Percentiles rank a stretch among this genome's conserved stretches.
phyloP scores from a whole-genome alignment of 2,888 invertebrate species.

The Choreutis nemorana region DNA sequence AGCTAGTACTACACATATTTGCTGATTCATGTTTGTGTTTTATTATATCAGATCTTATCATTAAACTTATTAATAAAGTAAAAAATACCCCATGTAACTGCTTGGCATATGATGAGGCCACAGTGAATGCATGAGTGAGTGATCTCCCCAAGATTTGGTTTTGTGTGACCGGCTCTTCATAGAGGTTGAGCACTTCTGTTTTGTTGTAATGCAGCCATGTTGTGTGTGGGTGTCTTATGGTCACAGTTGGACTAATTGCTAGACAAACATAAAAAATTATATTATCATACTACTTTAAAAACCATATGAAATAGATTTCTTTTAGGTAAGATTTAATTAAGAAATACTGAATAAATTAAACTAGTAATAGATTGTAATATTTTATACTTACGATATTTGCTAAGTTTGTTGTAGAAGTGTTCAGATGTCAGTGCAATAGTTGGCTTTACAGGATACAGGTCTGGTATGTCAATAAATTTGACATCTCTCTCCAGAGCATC shows the following conservation, averaged over 20 bases:
- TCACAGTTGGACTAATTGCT: constrained; percentile 58
- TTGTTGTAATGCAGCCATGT: constrained; percentile 75
- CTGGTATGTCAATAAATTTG: constrained; percentile 67
- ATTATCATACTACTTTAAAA: neutral
- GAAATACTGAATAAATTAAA: neutral
- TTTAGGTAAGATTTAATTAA: neutral
- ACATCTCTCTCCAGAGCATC: constrained; percentile 50
- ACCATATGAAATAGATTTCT: neutral
- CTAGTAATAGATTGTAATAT: neutral
- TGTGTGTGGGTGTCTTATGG: constrained; percentile 76
- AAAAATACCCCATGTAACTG: constrained; percentile 76
- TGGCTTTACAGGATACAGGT: constrained; percentile 77
- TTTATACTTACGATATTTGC: constrained; percentile 75
- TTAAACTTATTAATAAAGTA: constrained; percentile 10
- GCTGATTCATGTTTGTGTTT: too few species aligned
- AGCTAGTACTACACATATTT: too few species aligned
- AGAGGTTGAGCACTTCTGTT: constrained; percentile 72
- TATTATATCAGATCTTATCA: too few species aligned
- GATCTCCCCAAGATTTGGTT: constrained; percentile 74
- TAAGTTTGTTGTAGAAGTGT: constrained; percentile 70
- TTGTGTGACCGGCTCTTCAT: constrained; percentile 71
- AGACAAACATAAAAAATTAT: too few species aligned
- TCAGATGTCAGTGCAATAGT: constrained; percentile 71
- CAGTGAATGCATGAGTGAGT: constrained; percentile 77
- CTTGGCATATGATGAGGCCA: constrained; percentile 80